Conservation (phyloP, 2,888 invertebrate species). For the Phrixothrix hirtus region DNA sequence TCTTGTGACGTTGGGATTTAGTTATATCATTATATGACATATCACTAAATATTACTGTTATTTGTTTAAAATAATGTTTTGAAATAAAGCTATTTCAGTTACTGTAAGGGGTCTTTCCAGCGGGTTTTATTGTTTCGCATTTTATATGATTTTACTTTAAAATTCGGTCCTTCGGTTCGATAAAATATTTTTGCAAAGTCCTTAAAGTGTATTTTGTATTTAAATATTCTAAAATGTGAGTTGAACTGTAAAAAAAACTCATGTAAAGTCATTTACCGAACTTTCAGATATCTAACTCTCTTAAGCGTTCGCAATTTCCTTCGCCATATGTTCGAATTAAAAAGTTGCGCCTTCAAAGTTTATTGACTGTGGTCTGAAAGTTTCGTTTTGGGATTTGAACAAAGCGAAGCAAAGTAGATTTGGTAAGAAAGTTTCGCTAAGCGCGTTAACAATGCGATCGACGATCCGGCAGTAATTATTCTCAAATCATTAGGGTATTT, state of each 20-base stretch:
- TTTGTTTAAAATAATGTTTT: too few relatives aligned
- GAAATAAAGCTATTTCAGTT: too few relatives aligned
- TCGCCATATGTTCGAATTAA: slow-evolving; percentile 33
- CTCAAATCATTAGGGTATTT: slow-evolving; percentile 23
- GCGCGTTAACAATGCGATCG: slow-evolving; percentile 28
- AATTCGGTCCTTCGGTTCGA: too few relatives aligned
- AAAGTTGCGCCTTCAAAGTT: slow-evolving; percentile 34
- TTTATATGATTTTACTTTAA: too few relatives aligned
- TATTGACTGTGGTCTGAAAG: slow-evolving; percentile 35
- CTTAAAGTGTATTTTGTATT: neutral
- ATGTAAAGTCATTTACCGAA: slow-evolving; percentile 29
- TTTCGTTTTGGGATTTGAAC: slow-evolving; percentile 31
- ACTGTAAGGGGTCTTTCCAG: too few relatives aligned
- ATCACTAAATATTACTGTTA: too few relatives aligned
- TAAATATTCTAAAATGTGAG: neutral
- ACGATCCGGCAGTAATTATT: slow-evolving; percentile 24
- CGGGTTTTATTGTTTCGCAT: too few relatives aligned
- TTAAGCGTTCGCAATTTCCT: slow-evolving; percentile 32
- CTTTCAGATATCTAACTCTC: slow-evolving; percentile 31
- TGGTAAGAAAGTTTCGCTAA: slow-evolving; percentile 23
- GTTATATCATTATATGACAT: slow-evolving; percentile 20
- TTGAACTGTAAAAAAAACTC: slow-evolving; percentile 10
- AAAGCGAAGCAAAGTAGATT: slow-evolving; percentile 28
- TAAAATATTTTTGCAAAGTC: too few relatives aligned
- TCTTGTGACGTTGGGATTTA: slow-evolving; percentile 20